Evolutionary conservation across 2,888 invertebrate genomes (phyloP), one percentile per base, ranked within the genome.

Genomic region (Napeogenes inachia): DNA sequence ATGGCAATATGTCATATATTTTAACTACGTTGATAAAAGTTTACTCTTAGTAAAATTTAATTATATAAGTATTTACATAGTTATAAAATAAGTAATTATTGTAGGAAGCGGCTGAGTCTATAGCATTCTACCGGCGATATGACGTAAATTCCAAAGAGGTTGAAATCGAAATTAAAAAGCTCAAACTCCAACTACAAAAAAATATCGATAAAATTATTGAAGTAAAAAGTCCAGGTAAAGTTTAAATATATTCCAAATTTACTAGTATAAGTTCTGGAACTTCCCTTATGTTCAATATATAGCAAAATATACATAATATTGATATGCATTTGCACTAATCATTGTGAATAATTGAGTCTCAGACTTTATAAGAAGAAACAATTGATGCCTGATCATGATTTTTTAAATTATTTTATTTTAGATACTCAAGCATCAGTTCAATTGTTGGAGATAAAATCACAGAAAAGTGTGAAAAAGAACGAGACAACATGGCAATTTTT

Each of bases 31-130:
- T 6, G 5, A 10, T 42, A 42, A 38, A 8, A 38, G 38, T 38
- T 38, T 4, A 2, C 38, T 38, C 8, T 6, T 8, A 38, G 38
- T 38, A 38, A 6, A 38, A 38, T 38, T 2, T 38, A 38, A 6
- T 3, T 38, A 38, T 38, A 38, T 38, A 38, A 8, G 38, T 42
- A 42, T 42, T 6, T 42, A 42, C 21, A 5, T 13, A 45, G 21
- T 30, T 8, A 8, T 10, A 30, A n/a, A 13, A 8, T 8, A 35
- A 38, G 12, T 4, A 56, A 55, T 35, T 12, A 12, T 76, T 76
- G 8, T 71, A 87, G 87, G 85, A 84, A 68, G 86, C 86, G 4
- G 78, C 79, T 0, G 71, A 78, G 46, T 76, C 85, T 0, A 74
- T 87, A 64, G 81, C 85, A 0, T 86, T 85, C 63, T 87, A 86